Percentiles rank a stretch among this genome's conserved stretches.
phyloP scores from a whole-genome alignment of 2,797 vertebrate genomes.

The Melanotaenia pygmaea region DNA sequence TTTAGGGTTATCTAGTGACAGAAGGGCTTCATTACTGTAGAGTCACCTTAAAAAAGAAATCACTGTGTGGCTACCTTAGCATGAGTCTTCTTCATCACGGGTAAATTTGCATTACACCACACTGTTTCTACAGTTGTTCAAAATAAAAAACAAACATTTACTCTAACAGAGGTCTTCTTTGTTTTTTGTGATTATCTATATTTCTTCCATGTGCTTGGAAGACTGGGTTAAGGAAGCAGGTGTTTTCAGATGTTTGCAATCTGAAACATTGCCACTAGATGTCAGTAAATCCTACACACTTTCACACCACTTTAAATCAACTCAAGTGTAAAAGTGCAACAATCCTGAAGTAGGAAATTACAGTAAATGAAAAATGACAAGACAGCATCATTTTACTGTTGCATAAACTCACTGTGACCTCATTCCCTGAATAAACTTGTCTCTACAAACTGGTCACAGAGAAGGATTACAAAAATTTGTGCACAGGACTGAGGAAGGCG shows the following conservation, averaged over 20 bases:
- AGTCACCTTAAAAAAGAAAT: not conserved
- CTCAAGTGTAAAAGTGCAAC: constrained; percentile 65
- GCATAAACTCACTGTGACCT: constrained; percentile 81
- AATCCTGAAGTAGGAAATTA: constrained; percentile 50
- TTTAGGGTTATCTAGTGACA: constrained; percentile 10
- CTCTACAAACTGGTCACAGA: constrained; percentile 60
- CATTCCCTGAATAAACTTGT: constrained; percentile 80
- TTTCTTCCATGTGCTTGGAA: constrained; percentile 2
- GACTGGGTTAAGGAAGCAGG: not conserved
- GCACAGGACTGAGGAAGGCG: constrained; percentile 64
- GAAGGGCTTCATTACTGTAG: not conserved
- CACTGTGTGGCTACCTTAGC: not conserved
- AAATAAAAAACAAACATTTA: not conserved
- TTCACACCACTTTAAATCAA: constrained; percentile 23
- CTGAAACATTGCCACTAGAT: constrained; percentile 13
- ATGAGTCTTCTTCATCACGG: not conserved
- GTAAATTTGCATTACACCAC: not conserved
- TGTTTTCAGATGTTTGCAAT: not conserved
- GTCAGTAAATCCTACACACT: constrained; percentile 15
- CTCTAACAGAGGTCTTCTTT: not conserved
- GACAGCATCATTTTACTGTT: constrained; percentile 73
- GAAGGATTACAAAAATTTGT: constrained; percentile 55
- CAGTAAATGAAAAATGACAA: constrained; percentile 48
- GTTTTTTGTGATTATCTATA: not conserved
- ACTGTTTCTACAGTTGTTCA: not conserved